These are phyloP conservation scores for Psittacus erithacus DNA, from an alignment of 2,113 vertebrate genomes.

Conservation along the genomic window DNA sequence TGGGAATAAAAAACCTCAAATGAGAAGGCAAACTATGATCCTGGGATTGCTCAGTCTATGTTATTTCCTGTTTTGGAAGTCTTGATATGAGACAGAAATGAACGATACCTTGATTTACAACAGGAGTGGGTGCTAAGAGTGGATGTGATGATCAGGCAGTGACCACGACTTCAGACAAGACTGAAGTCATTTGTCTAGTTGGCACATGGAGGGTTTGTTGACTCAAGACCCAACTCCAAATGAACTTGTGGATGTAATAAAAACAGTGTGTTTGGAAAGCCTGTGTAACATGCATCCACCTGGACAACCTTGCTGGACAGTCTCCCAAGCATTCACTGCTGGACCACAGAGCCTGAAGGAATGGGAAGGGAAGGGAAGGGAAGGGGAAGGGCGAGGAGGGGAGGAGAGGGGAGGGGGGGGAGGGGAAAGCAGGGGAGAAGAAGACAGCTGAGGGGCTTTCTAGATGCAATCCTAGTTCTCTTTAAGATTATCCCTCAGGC, in stretches of 20 bases:
- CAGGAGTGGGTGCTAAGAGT: background rate
- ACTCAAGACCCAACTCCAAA: background rate
- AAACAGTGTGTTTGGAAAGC: background rate
- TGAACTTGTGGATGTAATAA: background rate
- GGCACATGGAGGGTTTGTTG: background rate
- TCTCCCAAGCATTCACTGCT: background rate
- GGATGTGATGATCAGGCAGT: background rate
- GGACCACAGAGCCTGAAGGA: background rate
- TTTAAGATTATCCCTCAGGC: background rate
- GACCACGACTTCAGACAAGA: background rate
- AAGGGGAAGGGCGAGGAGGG: too few species aligned
- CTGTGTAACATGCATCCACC: background rate
- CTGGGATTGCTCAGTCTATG: background rate
- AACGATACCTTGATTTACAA: background rate
- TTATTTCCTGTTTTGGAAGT: background rate
- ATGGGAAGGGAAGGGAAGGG: too few species aligned
- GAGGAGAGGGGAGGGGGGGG: too few species aligned
- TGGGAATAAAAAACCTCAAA: background rate
- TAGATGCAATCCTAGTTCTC: background rate
- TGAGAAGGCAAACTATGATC: background rate
- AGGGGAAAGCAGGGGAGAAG: background rate
- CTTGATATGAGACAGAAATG: background rate
- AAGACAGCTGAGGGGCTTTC: background rate
- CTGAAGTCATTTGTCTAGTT: background rate
- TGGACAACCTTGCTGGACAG: background rate